These are phyloP conservation scores for Prolemur simus DNA, from an alignment of 2,113 vertebrate species.

Conservation along the genomic window DNA sequence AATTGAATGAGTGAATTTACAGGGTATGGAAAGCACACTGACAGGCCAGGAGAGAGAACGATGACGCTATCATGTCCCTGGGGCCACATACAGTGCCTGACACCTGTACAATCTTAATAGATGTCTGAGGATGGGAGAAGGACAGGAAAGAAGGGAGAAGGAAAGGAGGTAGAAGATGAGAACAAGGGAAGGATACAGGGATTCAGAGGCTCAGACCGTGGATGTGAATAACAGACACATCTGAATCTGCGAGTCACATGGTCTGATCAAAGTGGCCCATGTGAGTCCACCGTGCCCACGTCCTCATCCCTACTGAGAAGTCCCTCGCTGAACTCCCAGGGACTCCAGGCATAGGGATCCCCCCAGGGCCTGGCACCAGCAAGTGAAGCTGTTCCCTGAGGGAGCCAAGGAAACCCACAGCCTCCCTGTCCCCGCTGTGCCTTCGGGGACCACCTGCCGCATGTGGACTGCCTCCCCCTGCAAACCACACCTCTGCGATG, in stretches of 20 bases:
- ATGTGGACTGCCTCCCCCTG: not conserved
- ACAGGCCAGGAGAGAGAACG: not conserved
- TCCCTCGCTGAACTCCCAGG: not conserved
- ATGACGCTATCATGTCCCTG: not conserved
- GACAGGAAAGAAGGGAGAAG: not conserved
- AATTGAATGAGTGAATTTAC: not conserved
- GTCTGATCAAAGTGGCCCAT: too few relatives aligned
- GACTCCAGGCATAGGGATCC: not conserved
- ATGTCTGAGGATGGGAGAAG: not conserved
- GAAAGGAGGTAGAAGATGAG: not conserved
- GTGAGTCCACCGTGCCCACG: not conserved
- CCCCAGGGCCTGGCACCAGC: not conserved
- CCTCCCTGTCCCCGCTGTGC: not conserved
- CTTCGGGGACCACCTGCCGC: not conserved
- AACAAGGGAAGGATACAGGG: not conserved
- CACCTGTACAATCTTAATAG: rapidly evolving
- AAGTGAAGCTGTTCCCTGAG: not conserved
- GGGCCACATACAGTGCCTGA: not conserved
- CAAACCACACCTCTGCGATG: not conserved
- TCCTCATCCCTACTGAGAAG: not conserved
- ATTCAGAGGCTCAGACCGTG: not conserved
- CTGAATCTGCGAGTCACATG: not conserved
- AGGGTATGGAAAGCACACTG: rapidly evolving
- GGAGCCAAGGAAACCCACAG: not conserved
- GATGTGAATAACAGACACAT: not conserved